Evolutionary conservation across 1,140 invertebrate genomes (phyloP).

Genomic region (Nasonia giraulti): DNA sequence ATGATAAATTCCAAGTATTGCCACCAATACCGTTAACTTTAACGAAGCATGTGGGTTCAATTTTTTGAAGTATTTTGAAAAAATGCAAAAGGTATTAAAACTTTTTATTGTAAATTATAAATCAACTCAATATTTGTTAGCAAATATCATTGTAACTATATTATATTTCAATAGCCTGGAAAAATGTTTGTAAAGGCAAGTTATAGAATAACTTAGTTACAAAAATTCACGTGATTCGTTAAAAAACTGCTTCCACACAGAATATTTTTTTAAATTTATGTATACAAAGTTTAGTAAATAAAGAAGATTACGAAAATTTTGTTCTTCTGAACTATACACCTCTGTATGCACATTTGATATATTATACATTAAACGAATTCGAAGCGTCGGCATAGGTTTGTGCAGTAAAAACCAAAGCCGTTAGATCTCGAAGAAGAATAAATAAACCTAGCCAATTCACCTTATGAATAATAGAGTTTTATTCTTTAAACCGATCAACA

Average conservation of each 20-base stretch:
- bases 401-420: too few relatives aligned
- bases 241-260: constrained; percentile 40
- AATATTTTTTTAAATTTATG: constrained; percentile 52
- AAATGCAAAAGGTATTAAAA: neutral
- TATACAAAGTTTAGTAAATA: constrained; percentile 48
- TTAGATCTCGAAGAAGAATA: neutral
- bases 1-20: neutral
- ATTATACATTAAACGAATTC: too few relatives aligned
- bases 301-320: constrained; percentile 4
- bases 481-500: constrained; percentile 34
- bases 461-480: neutral
- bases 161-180: neutral
- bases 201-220: constrained; percentile 23
- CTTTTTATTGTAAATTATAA: constrained; percentile 5
- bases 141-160: constrained; percentile 16
- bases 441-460: neutral
- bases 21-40: constrained; percentile 9
- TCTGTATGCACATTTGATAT: too few relatives aligned
- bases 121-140: constrained; percentile 5
- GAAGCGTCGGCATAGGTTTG: too few relatives aligned
- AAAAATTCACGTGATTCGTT: constrained; percentile 39
- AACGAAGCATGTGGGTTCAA: neutral
- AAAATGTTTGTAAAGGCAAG: constrained; percentile 36
- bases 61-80: constrained; percentile 43
- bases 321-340: too few relatives aligned